Base-by-base conservation (phyloP, 2,113 vertebrate species). In the Otolemur garnettii region DNA sequence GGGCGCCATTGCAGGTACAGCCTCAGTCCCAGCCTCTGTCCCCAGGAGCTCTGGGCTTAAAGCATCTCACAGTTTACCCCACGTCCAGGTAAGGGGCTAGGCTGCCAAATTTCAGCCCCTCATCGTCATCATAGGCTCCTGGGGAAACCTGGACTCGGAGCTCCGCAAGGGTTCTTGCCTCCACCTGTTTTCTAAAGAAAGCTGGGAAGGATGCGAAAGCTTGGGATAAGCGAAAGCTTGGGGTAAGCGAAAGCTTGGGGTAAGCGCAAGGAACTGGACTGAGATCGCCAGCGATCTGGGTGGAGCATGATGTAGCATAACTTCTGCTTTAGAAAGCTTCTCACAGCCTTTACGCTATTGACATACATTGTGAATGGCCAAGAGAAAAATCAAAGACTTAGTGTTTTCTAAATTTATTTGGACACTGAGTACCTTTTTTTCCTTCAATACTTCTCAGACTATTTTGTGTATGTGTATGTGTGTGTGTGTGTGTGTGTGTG, bases 61-160 rank as follows among this genome's bases (percentile, higher is more conserved):
- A 22, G n/a, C 17, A 33, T 24, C 53, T 94, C 68, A 17, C 0
- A 71, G 19, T 74, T 80, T 62, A 19, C 62, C 21, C 24, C 13
- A 26, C 13, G 33, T 89, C 59, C n/a, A 68, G 45, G 66, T 12
- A 50, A 57, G 59, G 75, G 42, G 19, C 4, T 69, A 28, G n/a
- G 50, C 22, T 59, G 94, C 50, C 17, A 15, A 30, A 53, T 13
- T 64, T 12, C 42, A 6, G 57, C 5, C 17, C 35, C 11, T 24
- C 1, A 0, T 2, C 3, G 4, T 50, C 2, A 4, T 57, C 26
- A 2, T 8, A 64, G 12, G 13, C 55, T 64, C n/a, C 9, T 2
- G 19, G 33, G 38, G 26, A 13, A n/a, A 24, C 5, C 24, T 18
- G 50, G 66, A 4, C 75, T 50, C 13, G 35, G 17, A 1, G 13